Conservation (phyloP, 1,140 invertebrate species). For the Tetranychus cinnabarinus region DNA sequence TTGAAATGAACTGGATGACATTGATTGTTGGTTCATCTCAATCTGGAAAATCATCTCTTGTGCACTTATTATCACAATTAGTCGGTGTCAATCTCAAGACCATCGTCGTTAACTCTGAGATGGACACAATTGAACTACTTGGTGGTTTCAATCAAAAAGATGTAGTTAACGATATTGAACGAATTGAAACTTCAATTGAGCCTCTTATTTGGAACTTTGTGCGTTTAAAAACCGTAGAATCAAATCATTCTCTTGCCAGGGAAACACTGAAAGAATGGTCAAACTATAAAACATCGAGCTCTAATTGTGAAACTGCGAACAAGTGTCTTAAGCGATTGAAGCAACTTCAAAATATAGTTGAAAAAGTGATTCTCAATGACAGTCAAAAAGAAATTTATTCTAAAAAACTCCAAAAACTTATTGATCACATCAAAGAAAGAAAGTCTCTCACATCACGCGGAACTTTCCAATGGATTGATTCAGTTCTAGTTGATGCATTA, state of each 20-base stretch:
- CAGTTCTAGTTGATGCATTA: constrained; percentile 64
- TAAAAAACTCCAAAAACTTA: background rate
- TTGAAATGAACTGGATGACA: constrained; percentile 73
- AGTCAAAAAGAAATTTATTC: too few relatives aligned
- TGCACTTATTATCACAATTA: constrained; percentile 48
- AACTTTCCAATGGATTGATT: constrained; percentile 95
- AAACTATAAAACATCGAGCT: background rate
- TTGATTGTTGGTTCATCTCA: constrained; percentile 54
- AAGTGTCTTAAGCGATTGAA: too few relatives aligned
- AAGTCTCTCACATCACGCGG: constrained; percentile 36
- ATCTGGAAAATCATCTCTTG: constrained; percentile 54
- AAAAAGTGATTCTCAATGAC: too few relatives aligned
- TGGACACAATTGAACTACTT: constrained; percentile 81
- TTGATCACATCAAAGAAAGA: background rate
- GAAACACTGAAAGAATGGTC: background rate
- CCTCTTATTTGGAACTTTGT: background rate
- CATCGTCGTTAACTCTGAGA: constrained; percentile 65
- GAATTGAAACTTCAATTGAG: constrained; percentile 1
- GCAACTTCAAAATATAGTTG: too few relatives aligned
- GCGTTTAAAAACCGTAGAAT: background rate
- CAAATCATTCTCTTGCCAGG: background rate
- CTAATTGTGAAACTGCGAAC: too few relatives aligned
- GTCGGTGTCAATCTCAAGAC: constrained; percentile 44
- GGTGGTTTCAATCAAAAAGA: constrained; percentile 87
- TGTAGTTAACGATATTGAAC: constrained; percentile 1